phyloP scores from a whole-genome alignment of 64 coral and sea anemone genomes.

The Astreopora myriophthalma region DNA sequence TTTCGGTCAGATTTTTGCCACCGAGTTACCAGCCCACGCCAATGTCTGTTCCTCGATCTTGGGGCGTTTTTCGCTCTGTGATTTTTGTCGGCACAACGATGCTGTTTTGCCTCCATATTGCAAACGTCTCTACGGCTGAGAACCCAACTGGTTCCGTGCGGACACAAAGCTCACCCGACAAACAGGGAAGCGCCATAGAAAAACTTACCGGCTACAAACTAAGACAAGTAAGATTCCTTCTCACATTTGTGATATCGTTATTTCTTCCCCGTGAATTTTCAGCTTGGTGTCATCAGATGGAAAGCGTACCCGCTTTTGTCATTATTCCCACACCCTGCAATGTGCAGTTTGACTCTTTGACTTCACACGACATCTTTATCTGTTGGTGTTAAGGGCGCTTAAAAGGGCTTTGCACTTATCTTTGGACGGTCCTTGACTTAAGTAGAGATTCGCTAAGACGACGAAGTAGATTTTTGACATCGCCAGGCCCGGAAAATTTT shows the following conservation, averaged over 20 bases:
- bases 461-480: neutral
- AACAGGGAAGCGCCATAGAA: neutral
- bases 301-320: no score
- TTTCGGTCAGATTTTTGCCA: neutral
- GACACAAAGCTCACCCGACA: neutral
- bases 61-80: neutral
- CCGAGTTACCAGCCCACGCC: neutral
- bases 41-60: neutral
- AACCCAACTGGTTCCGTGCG: neutral
- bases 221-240: constrained; percentile 8
- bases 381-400: neutral
- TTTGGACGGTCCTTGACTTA: neutral
- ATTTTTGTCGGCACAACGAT: neutral
- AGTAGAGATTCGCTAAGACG: neutral
- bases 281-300: neutral
- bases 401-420: neutral
- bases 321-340: neutral
- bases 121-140: neutral
- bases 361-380: neutral
- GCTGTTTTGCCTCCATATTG: constrained; percentile 5
- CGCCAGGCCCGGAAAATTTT: no score
- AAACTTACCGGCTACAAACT: neutral
- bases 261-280: neutral
- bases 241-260: neutral
- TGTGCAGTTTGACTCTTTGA: neutral